Percentiles rank a stretch among this genome's conserved stretches.
phyloP scores from a whole-genome alignment of 2,888 invertebrate species.

The Acanthosepion esculentum region DNA sequence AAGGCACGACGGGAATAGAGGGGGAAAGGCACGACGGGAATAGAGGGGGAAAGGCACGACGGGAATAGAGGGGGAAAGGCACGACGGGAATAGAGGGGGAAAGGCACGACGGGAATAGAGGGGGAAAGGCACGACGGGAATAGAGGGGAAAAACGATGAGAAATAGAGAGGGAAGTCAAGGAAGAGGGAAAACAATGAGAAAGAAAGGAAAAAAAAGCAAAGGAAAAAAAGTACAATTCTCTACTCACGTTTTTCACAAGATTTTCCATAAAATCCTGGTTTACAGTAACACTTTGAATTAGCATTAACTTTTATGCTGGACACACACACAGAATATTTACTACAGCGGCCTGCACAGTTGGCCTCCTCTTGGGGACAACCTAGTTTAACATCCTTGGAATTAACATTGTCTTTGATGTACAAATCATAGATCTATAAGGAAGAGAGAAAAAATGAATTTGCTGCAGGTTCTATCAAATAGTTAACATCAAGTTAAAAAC shows the following conservation, averaged over 20 bases:
- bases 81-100: no score
- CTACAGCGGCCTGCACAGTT: constrained; percentile 80
- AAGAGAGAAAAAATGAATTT: constrained; percentile 49
- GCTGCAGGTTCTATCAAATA: not conserved
- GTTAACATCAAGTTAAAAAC: not conserved
- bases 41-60: no score
- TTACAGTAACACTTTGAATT: not conserved
- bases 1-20: not conserved
- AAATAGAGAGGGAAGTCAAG: no score
- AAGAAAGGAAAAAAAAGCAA: no score
- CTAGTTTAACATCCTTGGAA: constrained; percentile 74
- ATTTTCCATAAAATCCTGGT: not conserved
- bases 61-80: no score
- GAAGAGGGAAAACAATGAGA: no score
- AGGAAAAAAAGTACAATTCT: no score
- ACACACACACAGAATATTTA: constrained; percentile 87
- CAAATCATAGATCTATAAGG: constrained; percentile 88
- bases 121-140: no score
- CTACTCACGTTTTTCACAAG: not conserved
- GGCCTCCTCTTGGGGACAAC: constrained; percentile 94
- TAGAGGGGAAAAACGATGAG: no score
- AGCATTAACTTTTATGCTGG: constrained; percentile 76
- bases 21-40: accelerated
- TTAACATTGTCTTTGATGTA: constrained; percentile 79
- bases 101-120: no score